These are phyloP conservation scores for Cantharis rufa DNA, from an alignment of 2,888 invertebrate genomes.

Conservation along the genomic window DNA sequence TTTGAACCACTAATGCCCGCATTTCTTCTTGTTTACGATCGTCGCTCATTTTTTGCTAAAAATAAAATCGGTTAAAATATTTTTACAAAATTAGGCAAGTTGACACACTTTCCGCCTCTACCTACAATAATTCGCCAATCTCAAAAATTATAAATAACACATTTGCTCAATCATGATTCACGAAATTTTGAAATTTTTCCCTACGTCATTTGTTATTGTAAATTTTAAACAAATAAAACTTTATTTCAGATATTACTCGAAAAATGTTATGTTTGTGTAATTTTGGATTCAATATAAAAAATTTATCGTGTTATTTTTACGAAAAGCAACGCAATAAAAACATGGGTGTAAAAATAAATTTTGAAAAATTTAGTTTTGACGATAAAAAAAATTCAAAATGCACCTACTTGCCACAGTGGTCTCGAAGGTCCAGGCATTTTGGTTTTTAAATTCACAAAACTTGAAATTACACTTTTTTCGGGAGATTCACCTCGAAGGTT, in stretches of 20 bases:
- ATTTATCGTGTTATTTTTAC: neutral
- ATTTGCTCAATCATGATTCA: neutral
- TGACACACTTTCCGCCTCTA: slow-evolving; percentile 13
- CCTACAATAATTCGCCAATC: neutral
- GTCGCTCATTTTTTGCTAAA: neutral
- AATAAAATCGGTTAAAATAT: neutral
- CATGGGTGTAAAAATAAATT: neutral
- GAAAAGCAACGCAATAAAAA: neutral
- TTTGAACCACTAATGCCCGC: neutral
- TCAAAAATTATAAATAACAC: neutral
- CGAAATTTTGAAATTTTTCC: slow-evolving; percentile 4
- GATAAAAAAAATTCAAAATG: neutral
- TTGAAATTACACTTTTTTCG: slow-evolving; percentile 1
- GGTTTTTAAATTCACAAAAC: slow-evolving; percentile 1
- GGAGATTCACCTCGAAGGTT: slow-evolving; percentile 19
- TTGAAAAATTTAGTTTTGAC: neutral
- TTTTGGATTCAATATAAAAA: neutral
- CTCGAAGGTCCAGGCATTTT: slow-evolving; percentile 72
- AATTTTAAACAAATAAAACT: neutral
- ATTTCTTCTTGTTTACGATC: neutral
- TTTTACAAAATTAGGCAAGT: slow-evolving; percentile 11
- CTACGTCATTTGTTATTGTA: slow-evolving; percentile 3
- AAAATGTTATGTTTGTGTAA: neutral
- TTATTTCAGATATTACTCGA: slow-evolving; percentile 2
- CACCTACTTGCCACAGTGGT: slow-evolving; percentile 74